These are phyloP conservation scores for Ashinkailepas kermadecensis DNA, from an alignment of 2,888 invertebrate genomes.

Conservation along the genomic window DNA sequence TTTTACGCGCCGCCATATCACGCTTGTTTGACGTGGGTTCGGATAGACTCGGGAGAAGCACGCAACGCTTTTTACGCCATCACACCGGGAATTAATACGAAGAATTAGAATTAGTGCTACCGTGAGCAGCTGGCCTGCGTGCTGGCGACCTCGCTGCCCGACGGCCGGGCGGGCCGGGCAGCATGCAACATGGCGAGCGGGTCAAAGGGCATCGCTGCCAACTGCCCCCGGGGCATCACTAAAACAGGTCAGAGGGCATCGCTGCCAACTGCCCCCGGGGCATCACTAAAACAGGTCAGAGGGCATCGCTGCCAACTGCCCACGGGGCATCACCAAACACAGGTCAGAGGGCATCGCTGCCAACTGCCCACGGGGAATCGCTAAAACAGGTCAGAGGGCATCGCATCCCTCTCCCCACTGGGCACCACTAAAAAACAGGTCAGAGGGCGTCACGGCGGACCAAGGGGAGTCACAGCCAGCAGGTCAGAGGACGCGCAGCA, in stretches of 20 bases:
- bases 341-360: too few species aligned
- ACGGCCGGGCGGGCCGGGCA: not conserved
- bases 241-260: not conserved
- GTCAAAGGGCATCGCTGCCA: not conserved
- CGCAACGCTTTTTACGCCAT: slow-evolving; percentile 18
- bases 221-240: not conserved
- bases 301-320: too few species aligned
- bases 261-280: too few species aligned
- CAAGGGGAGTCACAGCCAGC: too few species aligned
- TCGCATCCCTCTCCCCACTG: too few species aligned
- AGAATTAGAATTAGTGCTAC: slow-evolving; percentile 1
- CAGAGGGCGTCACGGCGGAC: too few species aligned
- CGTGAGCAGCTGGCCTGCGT: not conserved
- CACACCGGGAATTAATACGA: slow-evolving; percentile 29
- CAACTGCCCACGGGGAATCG: too few species aligned
- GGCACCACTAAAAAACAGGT: too few species aligned
- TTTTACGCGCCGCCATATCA: slow-evolving; percentile 28
- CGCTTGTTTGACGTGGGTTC: slow-evolving; percentile 14
- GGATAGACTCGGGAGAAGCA: slow-evolving; percentile 6
- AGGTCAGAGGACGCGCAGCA: too few species aligned
- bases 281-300: too few species aligned
- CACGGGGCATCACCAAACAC: too few species aligned
- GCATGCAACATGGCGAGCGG: not conserved
- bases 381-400: too few species aligned
- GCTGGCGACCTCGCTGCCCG: slow-evolving; percentile 27